These are phyloP conservation scores for Mesocricetus auratus DNA, from an alignment of 2,113 vertebrate species.

Conservation along the genomic window DNA sequence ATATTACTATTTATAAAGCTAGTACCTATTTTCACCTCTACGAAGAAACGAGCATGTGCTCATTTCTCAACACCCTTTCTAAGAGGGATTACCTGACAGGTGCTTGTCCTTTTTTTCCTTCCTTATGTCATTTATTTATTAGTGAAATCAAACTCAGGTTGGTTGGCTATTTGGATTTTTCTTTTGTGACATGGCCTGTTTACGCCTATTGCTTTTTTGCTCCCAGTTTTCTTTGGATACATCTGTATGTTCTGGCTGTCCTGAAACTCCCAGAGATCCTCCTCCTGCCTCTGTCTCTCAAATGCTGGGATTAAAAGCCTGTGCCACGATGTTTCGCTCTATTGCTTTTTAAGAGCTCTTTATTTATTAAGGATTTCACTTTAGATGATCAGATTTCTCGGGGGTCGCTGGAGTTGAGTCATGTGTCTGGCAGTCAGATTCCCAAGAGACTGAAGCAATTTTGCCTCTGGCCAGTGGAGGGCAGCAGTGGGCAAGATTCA, in stretches of 20 bases:
- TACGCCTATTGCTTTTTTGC: not conserved
- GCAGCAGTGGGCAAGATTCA: constrained; percentile 77
- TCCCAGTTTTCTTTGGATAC: constrained; percentile 1
- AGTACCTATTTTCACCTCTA: not conserved
- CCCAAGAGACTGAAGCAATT: constrained; percentile 64
- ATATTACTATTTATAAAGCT: not conserved
- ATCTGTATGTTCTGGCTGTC: not conserved
- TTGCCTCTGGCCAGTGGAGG: constrained; percentile 74
- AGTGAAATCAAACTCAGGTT: not conserved
- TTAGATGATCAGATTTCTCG: constrained; percentile 13
- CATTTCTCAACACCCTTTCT: not conserved
- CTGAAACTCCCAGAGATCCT: not conserved
- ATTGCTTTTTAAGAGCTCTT: constrained; percentile 71
- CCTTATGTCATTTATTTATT: constrained; percentile 37
- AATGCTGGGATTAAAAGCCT: not conserved
- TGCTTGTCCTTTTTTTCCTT: not conserved
- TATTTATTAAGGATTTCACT: constrained; percentile 60
- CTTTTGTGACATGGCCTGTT: constrained; percentile 27
- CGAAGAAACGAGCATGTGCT: not conserved
- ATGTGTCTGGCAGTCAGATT: not conserved
- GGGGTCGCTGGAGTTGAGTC: not conserved
- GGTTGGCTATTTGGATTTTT: not conserved
- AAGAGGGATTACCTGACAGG: not conserved
- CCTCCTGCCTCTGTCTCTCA: not conserved
- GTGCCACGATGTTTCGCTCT: not conserved